Percentiles rank a stretch among this genome's conserved stretches.
Evolutionary conservation across 2,113 vertebrate genomes (phyloP).

Genomic region (Chrysemys picta): DNA sequence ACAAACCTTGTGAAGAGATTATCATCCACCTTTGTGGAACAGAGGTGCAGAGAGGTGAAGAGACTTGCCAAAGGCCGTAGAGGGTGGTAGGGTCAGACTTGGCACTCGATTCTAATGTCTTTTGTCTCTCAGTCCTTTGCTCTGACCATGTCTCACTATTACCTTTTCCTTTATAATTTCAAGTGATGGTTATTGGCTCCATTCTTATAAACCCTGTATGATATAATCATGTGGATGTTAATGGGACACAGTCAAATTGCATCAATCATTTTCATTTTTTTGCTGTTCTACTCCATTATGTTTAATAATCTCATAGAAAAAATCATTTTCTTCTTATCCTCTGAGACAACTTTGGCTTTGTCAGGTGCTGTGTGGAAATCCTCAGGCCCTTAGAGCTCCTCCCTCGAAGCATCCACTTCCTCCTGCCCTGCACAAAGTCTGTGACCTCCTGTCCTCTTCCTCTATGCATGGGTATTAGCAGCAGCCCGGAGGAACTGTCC

Average conservation of each 20-base stretch:
- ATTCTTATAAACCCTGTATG: slow-evolving; percentile 16
- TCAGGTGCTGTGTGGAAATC: not conserved
- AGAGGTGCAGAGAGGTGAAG: not conserved
- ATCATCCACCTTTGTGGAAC: not conserved
- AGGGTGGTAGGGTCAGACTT: not conserved
- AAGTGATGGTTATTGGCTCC: not conserved
- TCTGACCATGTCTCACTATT: not conserved
- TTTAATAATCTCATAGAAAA: not conserved
- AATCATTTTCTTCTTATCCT: not conserved
- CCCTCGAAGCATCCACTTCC: not conserved
- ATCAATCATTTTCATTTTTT: not conserved
- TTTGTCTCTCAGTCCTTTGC: not conserved
- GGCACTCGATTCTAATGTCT: not conserved
- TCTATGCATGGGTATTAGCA: not conserved
- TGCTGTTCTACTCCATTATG: not conserved
- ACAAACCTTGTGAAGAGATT: not conserved
- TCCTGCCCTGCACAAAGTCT: not conserved
- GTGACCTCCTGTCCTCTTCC: not conserved
- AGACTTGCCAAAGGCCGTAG: not conserved
- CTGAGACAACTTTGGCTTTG: not conserved
- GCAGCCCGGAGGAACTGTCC: not conserved
- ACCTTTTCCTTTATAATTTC: not conserved
- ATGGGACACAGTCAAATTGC: not conserved
- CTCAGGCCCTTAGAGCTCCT: not conserved
- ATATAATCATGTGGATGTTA: not conserved